These are phyloP conservation scores for Cetoscarus ocellatus DNA, from an alignment of 2,797 vertebrate genomes.

Conservation along the genomic window DNA sequence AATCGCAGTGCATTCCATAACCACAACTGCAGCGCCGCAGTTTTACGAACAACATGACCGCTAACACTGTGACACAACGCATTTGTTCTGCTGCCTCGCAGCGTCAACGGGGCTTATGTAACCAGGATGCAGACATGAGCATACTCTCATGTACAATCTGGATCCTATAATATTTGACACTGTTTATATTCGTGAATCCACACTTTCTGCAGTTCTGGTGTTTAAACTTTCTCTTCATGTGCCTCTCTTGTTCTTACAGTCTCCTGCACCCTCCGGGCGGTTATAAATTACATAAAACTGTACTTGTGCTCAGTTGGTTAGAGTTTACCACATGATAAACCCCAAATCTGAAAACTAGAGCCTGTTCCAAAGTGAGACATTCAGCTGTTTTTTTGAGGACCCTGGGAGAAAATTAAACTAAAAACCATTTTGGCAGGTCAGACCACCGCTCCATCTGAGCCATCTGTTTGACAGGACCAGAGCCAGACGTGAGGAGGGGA, in stretches of 20 bases:
- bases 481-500: constrained; percentile 13
- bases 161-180: constrained; percentile 22
- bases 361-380: constrained; percentile 29
- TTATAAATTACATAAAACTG: constrained; percentile 20
- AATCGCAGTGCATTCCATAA: constrained; percentile 59
- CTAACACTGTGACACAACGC: constrained; percentile 67
- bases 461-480: constrained; percentile 20
- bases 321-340: constrained; percentile 10
- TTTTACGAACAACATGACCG: constrained; percentile 63
- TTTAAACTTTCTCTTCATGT: neutral
- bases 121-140: constrained; percentile 15
- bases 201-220: constrained; percentile 26
- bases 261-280: constrained; percentile 6
- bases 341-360: neutral
- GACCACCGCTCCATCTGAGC: constrained; percentile 17
- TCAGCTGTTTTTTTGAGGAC: constrained; percentile 18
- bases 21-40: constrained; percentile 64
- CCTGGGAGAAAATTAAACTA: constrained; percentile 36
- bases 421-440: constrained; percentile 29
- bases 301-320: constrained; percentile 15
- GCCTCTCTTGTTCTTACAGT: constrained; percentile 1
- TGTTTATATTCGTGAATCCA: constrained; percentile 41
- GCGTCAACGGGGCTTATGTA: constrained; percentile 54
- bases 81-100: constrained; percentile 56
- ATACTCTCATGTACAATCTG: constrained; percentile 16